phyloP scores from a whole-genome alignment of 2,888 invertebrate genomes.

The Liopterus haemorrhoidalis region DNA sequence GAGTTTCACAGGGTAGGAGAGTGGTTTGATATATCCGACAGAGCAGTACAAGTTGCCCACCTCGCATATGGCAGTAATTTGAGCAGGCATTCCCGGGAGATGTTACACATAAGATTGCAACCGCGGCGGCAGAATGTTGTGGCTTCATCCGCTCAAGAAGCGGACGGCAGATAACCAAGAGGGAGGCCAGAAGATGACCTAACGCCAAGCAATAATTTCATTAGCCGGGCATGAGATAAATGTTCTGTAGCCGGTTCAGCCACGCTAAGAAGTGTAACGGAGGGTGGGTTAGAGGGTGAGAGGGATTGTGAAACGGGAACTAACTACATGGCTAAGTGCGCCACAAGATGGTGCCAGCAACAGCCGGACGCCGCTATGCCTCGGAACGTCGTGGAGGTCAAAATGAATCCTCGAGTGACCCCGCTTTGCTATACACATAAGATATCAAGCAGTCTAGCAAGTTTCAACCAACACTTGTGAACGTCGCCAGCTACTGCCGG shows the following conservation, averaged over 20 bases:
- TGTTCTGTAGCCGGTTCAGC: no score
- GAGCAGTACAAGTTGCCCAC: no score
- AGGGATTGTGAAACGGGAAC: background rate
- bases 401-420: no score
- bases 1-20: no score
- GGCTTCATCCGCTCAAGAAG: background rate
- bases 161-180: constrained; percentile 10
- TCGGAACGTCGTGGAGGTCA: no score
- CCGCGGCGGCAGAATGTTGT: background rate
- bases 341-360: constrained; percentile 14
- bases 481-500: no score
- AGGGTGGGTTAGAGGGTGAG: background rate
- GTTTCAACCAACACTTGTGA: no score
- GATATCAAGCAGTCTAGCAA: no score
- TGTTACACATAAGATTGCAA: constrained; percentile 18
- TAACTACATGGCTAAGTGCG: constrained; percentile 8
- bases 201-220: constrained; percentile 51
- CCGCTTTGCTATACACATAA: no score
- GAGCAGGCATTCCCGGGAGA: constrained; percentile 15
- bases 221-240: constrained; percentile 52
- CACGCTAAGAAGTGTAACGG: background rate
- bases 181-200: constrained; percentile 40
- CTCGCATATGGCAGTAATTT: constrained; percentile 15
- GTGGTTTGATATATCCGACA: no score
- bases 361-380: constrained; percentile 11